These are phyloP conservation scores for Rhegmatorhina hoffmannsi DNA, from an alignment of 2,113 vertebrate species.

Conservation along the genomic window DNA sequence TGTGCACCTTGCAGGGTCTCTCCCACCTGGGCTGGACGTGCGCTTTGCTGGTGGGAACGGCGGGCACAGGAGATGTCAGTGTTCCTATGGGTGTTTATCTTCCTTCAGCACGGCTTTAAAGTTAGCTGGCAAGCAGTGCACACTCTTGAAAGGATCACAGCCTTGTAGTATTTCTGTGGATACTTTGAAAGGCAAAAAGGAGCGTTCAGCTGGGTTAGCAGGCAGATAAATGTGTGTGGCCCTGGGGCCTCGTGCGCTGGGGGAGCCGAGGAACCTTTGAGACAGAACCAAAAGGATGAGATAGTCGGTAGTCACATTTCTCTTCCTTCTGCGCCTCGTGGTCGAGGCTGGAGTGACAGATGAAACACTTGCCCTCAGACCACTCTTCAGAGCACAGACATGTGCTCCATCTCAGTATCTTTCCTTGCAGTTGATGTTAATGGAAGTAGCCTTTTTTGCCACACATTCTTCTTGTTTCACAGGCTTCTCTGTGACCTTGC, in stretches of 20 bases:
- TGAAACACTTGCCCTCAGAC: fast-evolving
- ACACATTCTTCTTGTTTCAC: background rate
- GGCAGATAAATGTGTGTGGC: background rate
- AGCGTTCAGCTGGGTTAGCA: background rate
- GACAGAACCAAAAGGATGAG: constrained; percentile 3
- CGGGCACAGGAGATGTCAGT: fast-evolving
- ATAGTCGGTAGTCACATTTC: background rate
- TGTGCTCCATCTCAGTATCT: fast-evolving
- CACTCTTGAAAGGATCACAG: background rate
- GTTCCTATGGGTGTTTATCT: background rate
- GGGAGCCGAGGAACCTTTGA: background rate
- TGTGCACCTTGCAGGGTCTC: background rate
- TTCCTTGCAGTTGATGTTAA: background rate
- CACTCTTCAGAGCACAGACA: fast-evolving
- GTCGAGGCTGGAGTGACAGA: background rate
- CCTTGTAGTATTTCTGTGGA: background rate
- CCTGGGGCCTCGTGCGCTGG: background rate
- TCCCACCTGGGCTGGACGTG: background rate
- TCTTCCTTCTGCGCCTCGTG: background rate
- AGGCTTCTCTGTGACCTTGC: constrained; percentile 37
- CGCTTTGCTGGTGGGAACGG: fast-evolving
- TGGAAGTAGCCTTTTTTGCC: background rate
- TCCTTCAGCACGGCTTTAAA: background rate
- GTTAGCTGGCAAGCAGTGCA: background rate
- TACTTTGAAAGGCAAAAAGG: constrained; percentile 54